Evolutionary conservation across 1,140 invertebrate genomes (phyloP), one percentile per base, ranked within the genome.

Genomic region (Ptiloglossa arizonensis): DNA sequence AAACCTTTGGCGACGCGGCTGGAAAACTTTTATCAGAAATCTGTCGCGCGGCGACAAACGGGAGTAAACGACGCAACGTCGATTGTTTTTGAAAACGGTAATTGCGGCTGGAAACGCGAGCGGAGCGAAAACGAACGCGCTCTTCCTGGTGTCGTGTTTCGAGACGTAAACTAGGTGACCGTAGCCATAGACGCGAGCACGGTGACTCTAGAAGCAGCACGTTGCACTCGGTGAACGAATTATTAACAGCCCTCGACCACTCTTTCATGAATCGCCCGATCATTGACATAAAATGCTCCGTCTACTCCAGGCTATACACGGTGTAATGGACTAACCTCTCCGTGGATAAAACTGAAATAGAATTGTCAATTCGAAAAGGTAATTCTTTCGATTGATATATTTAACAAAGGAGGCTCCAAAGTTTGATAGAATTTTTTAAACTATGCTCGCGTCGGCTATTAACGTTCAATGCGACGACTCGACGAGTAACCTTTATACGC

Each of bases 121-220:
- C 57, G 11, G 9, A 41, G 46, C 46, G 80, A 74, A 56, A 82
- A 76, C 71, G 75, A 83, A 80, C 66, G 52, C 54, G n/a, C 62
- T 73, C 82, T 82, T 87, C 86, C 87, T 72, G 85, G 85, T 80
- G 75, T 87, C 72, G 44, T 52, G 73, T 88, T 87, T 84, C 85
- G 32, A 54, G 72, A 48, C 50, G 63, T 63, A 66, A 87, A 87
- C 29, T 83, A 69, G 71, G 60, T 68, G 78, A 79, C 38, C 38
- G 24, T 54, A 27, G 41, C 19, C 38, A 46, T 17, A 52, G 48
- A 35, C 27, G 15, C 29, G 48, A 46, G 11, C 29, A 48, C 44
- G 48, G 9, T 22, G 32, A 4, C 71, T 68, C 52, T 66, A 69
- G 13, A 57, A 17, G 1, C 41, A 17, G 1, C 41, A 24, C 50